Base-by-base conservation (phyloP, 1,140 invertebrate genomes). In the Chironomus striatipennis region DNA sequence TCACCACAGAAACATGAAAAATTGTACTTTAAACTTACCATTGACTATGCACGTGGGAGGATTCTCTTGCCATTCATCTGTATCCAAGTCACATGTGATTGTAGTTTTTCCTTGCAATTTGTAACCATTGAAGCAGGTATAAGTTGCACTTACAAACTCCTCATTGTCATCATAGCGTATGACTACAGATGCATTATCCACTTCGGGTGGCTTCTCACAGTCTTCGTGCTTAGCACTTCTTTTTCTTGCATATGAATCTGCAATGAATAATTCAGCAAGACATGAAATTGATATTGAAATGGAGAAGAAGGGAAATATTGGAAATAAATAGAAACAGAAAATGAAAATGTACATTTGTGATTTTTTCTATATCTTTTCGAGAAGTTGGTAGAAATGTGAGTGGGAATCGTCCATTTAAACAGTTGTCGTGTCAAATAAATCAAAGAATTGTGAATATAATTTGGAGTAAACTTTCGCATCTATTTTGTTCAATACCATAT, bases 41-140 rank as follows among this genome's bases (percentile, higher is more conserved):
- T 34, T 34, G 24, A 34, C 24, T 5, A 76, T 47, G 74, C 80
- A 81, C 1, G 20, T 77, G 18, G 79, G 80, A 34, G 79, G 79
- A 20, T 80, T 77, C 0, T 74, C 75, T 74, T 78, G 77, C 80
- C 80, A 81, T 47, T 80, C 77, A 74, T 79, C 80, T n/a, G 78
- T 77, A 20, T 80, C 75, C 43, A 78, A 42, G 74, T 79, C 74
- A 43, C 80, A 81, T 2, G 73, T 12, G 34, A 80, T 67, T 74
- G 78, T 75, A 0, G 18, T 64, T 43, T 76, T 15, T 17, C 80
- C 80, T 18, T 75, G 73, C 21, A 81, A 73, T 7, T 74, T 75
- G 42, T 76, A 81, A 0, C 80, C 80, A 8, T 42, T 24, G 2
- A 76, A 42, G 72, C 80, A 81, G n/a, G n/a, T 76, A 64, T 81